These are phyloP conservation scores for Ruditapes philippinarum DNA, from an alignment of 1,140 invertebrate species.

Conservation along the genomic window DNA sequence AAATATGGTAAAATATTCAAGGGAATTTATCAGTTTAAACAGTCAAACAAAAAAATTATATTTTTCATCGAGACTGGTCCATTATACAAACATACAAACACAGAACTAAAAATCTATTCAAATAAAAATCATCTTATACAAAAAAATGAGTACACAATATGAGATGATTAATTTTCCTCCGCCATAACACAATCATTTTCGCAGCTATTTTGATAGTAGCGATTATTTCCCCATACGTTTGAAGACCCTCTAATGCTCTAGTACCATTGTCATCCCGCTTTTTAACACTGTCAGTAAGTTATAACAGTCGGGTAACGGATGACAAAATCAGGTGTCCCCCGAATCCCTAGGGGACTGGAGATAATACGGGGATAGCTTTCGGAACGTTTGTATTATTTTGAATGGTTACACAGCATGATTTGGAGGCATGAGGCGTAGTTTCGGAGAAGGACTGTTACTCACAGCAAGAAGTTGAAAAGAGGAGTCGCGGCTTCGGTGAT, in stretches of 20 bases:
- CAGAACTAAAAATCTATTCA: neutral
- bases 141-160: neutral
- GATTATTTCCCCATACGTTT: slow-evolving; percentile 44
- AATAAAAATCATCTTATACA: neutral
- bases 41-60: no score
- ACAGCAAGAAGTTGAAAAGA: neutral
- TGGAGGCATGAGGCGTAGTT: neutral
- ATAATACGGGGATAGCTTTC: slow-evolving; percentile 27
- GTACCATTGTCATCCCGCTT: slow-evolving; percentile 2
- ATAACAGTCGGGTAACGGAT: slow-evolving; percentile 33
- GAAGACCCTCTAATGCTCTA: neutral
- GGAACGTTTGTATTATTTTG: neutral
- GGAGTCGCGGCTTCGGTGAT: neutral
- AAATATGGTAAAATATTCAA: no score
- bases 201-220: slow-evolving; percentile 4
- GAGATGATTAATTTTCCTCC: slow-evolving; percentile 17
- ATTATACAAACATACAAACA: neutral
- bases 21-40: no score
- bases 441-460: slow-evolving; percentile 17
- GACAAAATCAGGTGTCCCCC: slow-evolving; percentile 43
- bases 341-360: slow-evolving; percentile 26
- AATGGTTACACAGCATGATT: neutral
- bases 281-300: slow-evolving; percentile 13
- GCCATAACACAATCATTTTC: slow-evolving; percentile 26
- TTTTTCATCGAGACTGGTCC: no score